phyloP scores from a whole-genome alignment of 2,797 vertebrate species.

The Cirrhinus mrigala region DNA sequence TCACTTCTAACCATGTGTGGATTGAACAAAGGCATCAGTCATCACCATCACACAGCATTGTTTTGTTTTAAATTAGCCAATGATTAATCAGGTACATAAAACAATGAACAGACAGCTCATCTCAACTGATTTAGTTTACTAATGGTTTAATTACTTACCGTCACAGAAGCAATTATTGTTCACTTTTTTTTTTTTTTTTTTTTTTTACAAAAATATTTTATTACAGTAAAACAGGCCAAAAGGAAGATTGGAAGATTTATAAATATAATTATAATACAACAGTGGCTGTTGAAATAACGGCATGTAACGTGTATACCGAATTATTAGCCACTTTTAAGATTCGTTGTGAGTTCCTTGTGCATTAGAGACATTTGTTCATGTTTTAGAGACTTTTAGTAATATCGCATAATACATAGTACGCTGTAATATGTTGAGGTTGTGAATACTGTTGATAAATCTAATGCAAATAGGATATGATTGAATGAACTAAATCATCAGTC shows the following conservation, averaged over 20 bases:
- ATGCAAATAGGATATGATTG: neutral
- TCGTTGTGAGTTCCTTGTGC: neutral
- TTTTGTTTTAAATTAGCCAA: neutral
- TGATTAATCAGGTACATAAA: neutral
- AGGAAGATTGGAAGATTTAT: neutral
- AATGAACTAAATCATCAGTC: neutral
- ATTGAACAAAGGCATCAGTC: neutral
- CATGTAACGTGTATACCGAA: neutral
- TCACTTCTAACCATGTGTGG: neutral
- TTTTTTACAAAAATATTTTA: too few species aligned
- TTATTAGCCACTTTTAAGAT: too few species aligned
- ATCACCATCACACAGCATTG: neutral
- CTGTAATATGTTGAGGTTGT: conserved; percentile 6
- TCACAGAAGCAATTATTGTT: neutral
- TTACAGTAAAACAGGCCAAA: neutral
- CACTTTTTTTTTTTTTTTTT: too few species aligned
- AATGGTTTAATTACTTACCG: neutral
- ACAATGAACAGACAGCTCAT: neutral
- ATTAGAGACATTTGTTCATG: neutral
- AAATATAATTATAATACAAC: neutral
- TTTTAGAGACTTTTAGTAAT: neutral
- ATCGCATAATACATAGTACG: neutral
- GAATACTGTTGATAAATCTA: neutral
- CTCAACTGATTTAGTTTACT: neutral
- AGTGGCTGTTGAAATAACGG: neutral